Evolutionary conservation across 2,888 invertebrate genomes (phyloP).

Genomic region (Apodemia zela): DNA sequence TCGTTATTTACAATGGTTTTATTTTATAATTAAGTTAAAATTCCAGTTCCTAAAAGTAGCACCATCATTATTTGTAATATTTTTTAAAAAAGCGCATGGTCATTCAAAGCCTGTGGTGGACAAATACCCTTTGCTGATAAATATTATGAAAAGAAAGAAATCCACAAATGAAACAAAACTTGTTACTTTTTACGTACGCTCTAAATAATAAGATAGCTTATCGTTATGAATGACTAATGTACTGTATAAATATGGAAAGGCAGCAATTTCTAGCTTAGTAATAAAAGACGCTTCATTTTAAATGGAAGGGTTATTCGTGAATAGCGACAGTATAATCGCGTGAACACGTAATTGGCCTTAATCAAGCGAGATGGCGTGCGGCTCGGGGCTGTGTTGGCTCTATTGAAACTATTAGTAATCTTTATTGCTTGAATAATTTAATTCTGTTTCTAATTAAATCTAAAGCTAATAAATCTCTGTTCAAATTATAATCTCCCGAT

Average conservation of each 20-base stretch:
- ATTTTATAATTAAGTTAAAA: too few relatives aligned
- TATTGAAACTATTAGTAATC: conserved; percentile 39
- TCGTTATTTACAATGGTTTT: too few relatives aligned
- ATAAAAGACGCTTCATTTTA: conserved; percentile 56
- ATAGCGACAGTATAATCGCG: conserved; percentile 65
- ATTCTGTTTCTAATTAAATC: conserved; percentile 30
- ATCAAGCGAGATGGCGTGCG: conserved; percentile 66
- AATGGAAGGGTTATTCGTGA: conserved; percentile 63
- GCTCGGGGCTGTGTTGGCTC: conserved; percentile 41
- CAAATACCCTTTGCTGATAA: too few relatives aligned
- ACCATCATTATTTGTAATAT: too few relatives aligned
- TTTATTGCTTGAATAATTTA: conserved; percentile 32
- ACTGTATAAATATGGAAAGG: conserved; percentile 25
- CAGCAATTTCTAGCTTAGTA: conserved; percentile 46
- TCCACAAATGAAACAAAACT: not conserved
- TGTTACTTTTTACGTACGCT: not conserved
- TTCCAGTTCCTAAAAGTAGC: too few relatives aligned
- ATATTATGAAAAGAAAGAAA: too few relatives aligned
- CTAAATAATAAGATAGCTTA: not conserved
- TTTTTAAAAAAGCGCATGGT: too few relatives aligned
- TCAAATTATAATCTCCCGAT: conserved; percentile 9
- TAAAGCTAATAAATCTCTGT: conserved; percentile 25
- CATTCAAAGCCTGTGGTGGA: too few relatives aligned
- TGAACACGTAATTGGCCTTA: conserved; percentile 68
- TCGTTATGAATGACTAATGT: not conserved